Conservation (phyloP, 1,140 invertebrate genomes). For the Aphaenogaster floridana region DNA sequence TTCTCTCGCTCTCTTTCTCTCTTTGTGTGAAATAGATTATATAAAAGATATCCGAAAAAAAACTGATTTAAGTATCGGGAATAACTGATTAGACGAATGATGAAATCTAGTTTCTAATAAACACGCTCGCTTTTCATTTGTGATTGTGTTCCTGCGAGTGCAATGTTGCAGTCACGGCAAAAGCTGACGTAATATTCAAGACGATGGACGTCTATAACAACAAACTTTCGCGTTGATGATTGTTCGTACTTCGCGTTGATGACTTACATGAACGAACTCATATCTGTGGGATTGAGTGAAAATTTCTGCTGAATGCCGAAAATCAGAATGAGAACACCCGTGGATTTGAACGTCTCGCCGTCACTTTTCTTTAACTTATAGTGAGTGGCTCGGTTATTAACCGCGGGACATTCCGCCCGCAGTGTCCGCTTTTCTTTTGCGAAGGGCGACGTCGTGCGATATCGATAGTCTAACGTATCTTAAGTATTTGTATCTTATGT, state of each 20-base stretch:
- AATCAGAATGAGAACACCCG: slow-evolving; percentile 63
- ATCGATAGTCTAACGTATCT: not conserved
- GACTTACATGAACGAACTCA: not conserved
- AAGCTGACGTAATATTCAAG: not conserved
- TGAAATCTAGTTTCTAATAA: slow-evolving; percentile 5
- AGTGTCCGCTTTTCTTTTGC: not conserved
- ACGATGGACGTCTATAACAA: not conserved
- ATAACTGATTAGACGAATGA: slow-evolving; percentile 23
- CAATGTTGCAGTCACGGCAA: not conserved
- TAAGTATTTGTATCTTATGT: slow-evolving; percentile 19
- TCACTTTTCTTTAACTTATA: slow-evolving; percentile 76
- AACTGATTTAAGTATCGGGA: not conserved
- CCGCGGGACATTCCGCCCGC: not conserved
- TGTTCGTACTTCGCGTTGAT: not conserved
- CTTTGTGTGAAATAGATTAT: slow-evolving; percentile 30
- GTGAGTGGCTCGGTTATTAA: slow-evolving; percentile 67
- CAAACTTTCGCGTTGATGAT: not conserved
- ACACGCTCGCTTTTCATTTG: not conserved
- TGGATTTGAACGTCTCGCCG: slow-evolving; percentile 68
- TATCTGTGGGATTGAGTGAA: not conserved
- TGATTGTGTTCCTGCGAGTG: not conserved
- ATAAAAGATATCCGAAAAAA: not conserved
- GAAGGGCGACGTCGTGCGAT: not conserved
- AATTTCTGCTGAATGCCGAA: not conserved
- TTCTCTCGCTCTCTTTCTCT: not conserved